Conservation (phyloP, 2,797 vertebrate genomes). For the Bradypodion pumilum region DNA sequence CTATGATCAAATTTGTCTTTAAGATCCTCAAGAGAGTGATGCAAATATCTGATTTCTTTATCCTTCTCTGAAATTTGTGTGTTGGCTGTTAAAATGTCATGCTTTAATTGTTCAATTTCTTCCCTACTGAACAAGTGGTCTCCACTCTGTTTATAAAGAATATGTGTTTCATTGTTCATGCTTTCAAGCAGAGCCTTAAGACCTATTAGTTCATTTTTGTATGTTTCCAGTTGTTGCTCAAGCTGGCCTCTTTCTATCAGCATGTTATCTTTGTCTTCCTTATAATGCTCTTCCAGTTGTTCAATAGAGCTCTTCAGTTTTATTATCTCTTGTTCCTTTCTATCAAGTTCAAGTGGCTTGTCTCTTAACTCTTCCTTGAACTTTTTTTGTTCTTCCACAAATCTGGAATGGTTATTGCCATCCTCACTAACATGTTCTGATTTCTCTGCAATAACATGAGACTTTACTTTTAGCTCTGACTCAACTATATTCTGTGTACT, state of each 20-base stretch:
- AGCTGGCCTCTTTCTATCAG: conserved; percentile 55
- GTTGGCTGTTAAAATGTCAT: conserved; percentile 64
- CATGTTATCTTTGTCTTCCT: conserved; percentile 58
- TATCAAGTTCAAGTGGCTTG: conserved; percentile 53
- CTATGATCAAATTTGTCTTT: conserved; percentile 64
- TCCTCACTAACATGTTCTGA: conserved; percentile 61
- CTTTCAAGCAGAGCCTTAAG: conserved; percentile 54
- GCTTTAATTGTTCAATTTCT: conserved; percentile 64
- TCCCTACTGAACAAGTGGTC: conserved; percentile 54
- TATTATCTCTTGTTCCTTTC: conserved; percentile 61
- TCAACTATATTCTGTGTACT: conserved; percentile 57
- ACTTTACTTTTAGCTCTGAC: conserved; percentile 63
- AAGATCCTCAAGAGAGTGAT: conserved; percentile 50
- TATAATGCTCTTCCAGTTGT: conserved; percentile 50
- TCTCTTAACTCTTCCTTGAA: conserved; percentile 69
- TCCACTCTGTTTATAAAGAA: conserved; percentile 50
- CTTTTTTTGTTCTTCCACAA: conserved; percentile 61
- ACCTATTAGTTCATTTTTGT: conserved; percentile 54
- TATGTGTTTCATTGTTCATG: conserved; percentile 57
- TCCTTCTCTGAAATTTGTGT: conserved; percentile 69
- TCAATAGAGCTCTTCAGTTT: conserved; percentile 47
- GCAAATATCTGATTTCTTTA: conserved; percentile 65
- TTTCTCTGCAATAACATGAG: conserved; percentile 47
- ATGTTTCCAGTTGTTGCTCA: conserved; percentile 59
- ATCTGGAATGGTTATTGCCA: conserved; percentile 55